Percentiles rank a stretch among this genome's conserved stretches.
phyloP scores from a whole-genome alignment of 35 echinoderm and acorn worm genomes.

The Ophioderma brevispina region DNA sequence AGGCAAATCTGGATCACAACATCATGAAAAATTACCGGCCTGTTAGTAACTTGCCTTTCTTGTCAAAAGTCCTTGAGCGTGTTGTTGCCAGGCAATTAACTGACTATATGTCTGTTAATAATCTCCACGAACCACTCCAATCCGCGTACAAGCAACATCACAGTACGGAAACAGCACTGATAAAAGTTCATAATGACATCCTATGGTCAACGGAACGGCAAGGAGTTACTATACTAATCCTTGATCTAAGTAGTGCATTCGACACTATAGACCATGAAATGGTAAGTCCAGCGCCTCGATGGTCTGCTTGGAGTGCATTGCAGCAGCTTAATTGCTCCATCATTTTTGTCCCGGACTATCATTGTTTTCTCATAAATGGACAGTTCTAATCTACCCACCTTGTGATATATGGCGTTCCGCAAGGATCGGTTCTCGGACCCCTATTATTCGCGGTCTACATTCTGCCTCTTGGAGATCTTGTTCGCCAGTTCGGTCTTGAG shows the following conservation, averaged over 20 bases:
- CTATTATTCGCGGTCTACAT: conserved; percentile 32
- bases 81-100: conserved; percentile 38
- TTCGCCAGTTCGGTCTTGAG: not conserved
- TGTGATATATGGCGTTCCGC: conserved; percentile 41
- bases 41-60: conserved; percentile 38
- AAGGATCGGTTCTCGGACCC: conserved; percentile 57
- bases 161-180: conserved; percentile 38
- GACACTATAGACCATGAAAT: conserved; percentile 48
- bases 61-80: conserved; percentile 28
- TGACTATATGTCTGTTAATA: conserved; percentile 23
- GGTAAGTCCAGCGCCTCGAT: conserved; percentile 20
- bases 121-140: conserved; percentile 27
- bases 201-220: conserved; percentile 21
- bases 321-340: not conserved
- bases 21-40: conserved; percentile 28
- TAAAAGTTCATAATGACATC: conserved; percentile 67
- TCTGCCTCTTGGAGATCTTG: conserved; percentile 6
- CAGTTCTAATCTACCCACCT: not conserved
- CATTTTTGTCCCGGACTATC: not conserved
- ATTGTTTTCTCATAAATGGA: not conserved
- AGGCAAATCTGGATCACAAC: conserved; percentile 24
- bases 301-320: not conserved
- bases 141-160: conserved; percentile 48
- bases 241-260: conserved; percentile 21
- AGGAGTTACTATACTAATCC: conserved; percentile 40